A percentile compares a stretch with the other conserved stretches of the same genome.
phyloP scores from a whole-genome alignment of 2,113 vertebrate species.

The Strix aluco region DNA sequence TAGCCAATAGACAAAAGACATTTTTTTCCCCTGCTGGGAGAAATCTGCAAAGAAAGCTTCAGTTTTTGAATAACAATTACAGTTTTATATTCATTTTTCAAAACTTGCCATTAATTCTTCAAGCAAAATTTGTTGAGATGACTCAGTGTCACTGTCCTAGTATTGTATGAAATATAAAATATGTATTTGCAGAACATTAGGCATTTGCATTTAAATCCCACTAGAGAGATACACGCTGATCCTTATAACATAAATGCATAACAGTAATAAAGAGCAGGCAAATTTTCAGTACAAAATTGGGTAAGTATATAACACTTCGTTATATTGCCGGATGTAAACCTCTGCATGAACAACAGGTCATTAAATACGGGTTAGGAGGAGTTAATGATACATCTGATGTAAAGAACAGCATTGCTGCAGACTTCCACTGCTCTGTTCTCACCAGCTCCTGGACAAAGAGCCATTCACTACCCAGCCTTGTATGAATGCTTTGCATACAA shows the following conservation, averaged over 20 bases:
- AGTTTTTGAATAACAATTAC: neutral
- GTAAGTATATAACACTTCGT: neutral
- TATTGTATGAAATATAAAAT: too few relatives aligned
- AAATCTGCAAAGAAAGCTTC: neutral
- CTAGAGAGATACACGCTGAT: too few relatives aligned
- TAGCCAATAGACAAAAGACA: neutral
- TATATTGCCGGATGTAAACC: neutral
- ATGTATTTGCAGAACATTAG: too few relatives aligned
- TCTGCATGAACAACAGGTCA: neutral
- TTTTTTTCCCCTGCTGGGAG: neutral
- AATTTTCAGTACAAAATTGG: neutral
- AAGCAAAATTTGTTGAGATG: neutral
- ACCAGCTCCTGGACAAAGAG: constrained; percentile 40
- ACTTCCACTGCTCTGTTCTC: constrained; percentile 28
- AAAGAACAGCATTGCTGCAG: constrained; percentile 25
- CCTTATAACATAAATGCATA: neutral
- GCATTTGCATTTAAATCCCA: too few relatives aligned
- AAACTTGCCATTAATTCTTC: neutral
- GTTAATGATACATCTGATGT: constrained; percentile 27
- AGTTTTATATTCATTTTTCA: neutral
- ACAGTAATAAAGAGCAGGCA: neutral
- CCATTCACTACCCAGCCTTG: constrained; percentile 27
- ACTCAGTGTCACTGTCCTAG: neutral
- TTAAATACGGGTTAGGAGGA: constrained; percentile 35
- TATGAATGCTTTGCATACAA: constrained; percentile 60